These are phyloP conservation scores for Zenarchopterus dispar DNA, from an alignment of 2,797 vertebrate species.

Conservation along the genomic window DNA sequence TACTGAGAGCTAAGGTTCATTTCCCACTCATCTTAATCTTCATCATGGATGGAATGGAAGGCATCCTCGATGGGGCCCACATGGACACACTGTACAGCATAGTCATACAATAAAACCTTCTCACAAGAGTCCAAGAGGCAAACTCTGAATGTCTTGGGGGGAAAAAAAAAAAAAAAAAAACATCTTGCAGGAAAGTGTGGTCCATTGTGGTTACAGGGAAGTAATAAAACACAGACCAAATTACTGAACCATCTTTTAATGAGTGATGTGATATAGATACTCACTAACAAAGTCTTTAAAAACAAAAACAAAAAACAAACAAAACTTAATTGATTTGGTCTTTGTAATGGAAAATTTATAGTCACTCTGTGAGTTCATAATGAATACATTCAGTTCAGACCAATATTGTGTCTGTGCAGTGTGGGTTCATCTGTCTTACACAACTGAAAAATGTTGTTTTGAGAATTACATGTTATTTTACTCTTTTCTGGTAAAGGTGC, in stretches of 20 bases:
- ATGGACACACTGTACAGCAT: slow-evolving; percentile 27
- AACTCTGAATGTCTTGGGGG: slow-evolving; percentile 1
- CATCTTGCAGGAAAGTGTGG: background rate
- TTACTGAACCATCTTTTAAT: background rate
- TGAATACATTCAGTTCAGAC: no score
- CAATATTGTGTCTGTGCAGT: no score
- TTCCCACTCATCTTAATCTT: slow-evolving; percentile 84
- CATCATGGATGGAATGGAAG: slow-evolving; percentile 60
- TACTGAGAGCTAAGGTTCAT: slow-evolving; percentile 79
- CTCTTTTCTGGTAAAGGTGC: no score
- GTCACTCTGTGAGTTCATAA: no score
- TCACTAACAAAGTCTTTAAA: background rate
- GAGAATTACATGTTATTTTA: no score
- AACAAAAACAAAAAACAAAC: no score
- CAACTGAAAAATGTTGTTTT: no score
- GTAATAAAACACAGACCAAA: background rate
- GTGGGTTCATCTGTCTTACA: no score
- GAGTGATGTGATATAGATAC: background rate
- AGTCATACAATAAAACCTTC: slow-evolving; percentile 6
- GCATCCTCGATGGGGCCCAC: slow-evolving; percentile 39
- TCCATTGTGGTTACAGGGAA: background rate
- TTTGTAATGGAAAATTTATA: no score
- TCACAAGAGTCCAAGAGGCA: slow-evolving; percentile 17
- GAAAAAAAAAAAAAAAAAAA: slow-evolving; percentile 33
- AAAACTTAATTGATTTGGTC: background rate